Evolutionary conservation across 1,140 invertebrate species (phyloP), one percentile per base, ranked within the genome.

Genomic region (Drosophila biarmipes): DNA sequence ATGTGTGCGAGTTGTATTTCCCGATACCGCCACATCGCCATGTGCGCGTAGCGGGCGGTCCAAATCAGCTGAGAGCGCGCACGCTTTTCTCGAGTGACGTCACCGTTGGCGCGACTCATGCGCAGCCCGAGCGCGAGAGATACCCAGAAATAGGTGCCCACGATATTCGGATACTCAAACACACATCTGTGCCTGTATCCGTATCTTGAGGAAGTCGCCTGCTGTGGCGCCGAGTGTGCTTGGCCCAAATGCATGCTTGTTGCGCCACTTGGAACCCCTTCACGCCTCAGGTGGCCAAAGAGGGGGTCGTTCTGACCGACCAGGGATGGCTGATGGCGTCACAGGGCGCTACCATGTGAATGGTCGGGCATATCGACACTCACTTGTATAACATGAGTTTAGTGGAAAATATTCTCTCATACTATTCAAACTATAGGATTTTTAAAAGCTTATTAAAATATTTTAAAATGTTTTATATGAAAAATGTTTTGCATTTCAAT

Each of bases 41-140:
- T 82, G 68, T 81, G 78, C 62, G 64, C 66, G 64, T 48, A 40
- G 71, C 49, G 35, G 73, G 67, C 67, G 56, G 52, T 49, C 35
- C 17, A 71, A 89, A 89, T 73, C 82, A 87, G 82, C 82, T 87
- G 84, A 55, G 63, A 76, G 54, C 59, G 80, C 69, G 61, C 42
- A 72, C 69, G 69, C 66, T 62, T 73, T 86, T 74, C 69, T 29
- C 73, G 40, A 56, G 73, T 89, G 82, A 87, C 82, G 82, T 87
- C 82, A 87, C 63, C 29, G 63, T 58, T 69, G 52, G 48, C 63
- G 54, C 53, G 48, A 61, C 78, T 75, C 82, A 86, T 86, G 82
- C 82, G 82, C 82, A 62, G 12, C 67, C 67, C 56, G n/a, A 37
- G 52, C 11, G 21, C 19, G 19, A 24, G 15, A 55, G 31, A 37